Evolutionary conservation across 2,113 vertebrate species (phyloP), one percentile per base, ranked within the genome.

Genomic region (Oncorhynchus kisutch): DNA sequence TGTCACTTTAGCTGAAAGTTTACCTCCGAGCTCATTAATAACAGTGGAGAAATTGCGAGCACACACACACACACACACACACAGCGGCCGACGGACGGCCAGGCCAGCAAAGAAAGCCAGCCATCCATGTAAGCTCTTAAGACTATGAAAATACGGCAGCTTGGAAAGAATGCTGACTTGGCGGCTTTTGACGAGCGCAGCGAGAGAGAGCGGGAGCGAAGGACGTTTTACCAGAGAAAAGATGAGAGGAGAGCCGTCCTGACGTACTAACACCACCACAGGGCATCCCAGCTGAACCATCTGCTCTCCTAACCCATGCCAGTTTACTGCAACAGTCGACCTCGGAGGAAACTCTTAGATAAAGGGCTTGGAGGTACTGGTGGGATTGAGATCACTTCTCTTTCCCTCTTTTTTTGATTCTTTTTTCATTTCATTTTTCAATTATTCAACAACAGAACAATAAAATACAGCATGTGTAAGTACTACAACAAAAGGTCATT

Each of bases 111-210:
- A 75, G 31, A 70, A 54, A 54, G 48, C 27, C 39, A 80, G 74
- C 20, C 24, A 60, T 45, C 74, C 69, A 72, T 79, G 81, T 76
- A 76, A 86, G 83, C 82, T 88, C 67, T 77, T 81, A 77, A 85
- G 70, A 79, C 72, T 20, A 68, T 25, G 39, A 82, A 80, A 83
- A 81, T 60, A 48, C 25, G 77, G 49, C 51, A 62, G 76, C 22
- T 29, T 49, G 49, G 77, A 75, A 67, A 54, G 76, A 85, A 78
- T 73, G 83, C 83, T 83, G 85, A 88, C 54, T 64, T 74, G 78
- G 82, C 62, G 67, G 34, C 68, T 16, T 74, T 64, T 67, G 24
- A 64, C 62, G 20, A 67, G 64, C 16, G 4, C 51, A 54, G 51
- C 16, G 16, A 54, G 51, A 4, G 51, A 54, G 51, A 54, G 31